Base-by-base conservation (phyloP, 2,113 vertebrate species). In the Catharus minimus region DNA sequence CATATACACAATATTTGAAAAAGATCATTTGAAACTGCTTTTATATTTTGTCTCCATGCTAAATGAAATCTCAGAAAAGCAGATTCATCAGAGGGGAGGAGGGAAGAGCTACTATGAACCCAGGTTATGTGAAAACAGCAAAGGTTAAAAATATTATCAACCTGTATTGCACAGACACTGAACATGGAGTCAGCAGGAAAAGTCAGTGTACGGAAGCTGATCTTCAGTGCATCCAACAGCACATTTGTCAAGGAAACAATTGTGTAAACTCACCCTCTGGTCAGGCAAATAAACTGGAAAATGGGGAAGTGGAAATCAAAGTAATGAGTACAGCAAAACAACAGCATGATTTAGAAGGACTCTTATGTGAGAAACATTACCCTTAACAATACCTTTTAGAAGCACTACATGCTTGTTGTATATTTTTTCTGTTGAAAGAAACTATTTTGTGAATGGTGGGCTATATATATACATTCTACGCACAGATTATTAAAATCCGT, bases 211-310 rank as follows among this genome's bases (percentile, higher is more conserved):
- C 38, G 38, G 89, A 94, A 95, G 84, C 58, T 95, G 94, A 91
- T 89, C 90, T 94, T 71, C 84, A 94, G 94, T 89, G 91, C 93
- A 95, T 92, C 87, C 91, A 89, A 88, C 67, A 46, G 52, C 64
- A 92, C n/a, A 89, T 92, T 94, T 94, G 85, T 85, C 94, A 92
- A 86, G 67, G 88, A 94, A 96, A 95, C 85, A 91, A 95, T 91
- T 91, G 89, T 91, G 81, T 91, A 92, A 93, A 94, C 64, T 95
- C 90, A 92, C 72, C 68, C 90, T 55, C 89, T 95, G 88, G 87
- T 87, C 89, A 89, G 89, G 88, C 67, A 96, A 92, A 95, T 91
- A 96, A 93, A 95, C 82, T 89, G 85, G 67, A 80, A 94, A 95
- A 92, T 71, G 74, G 83, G 53, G 68, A 94, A 92, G 73, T 91